phyloP scores from a whole-genome alignment of 2,113 vertebrate species.

The Peromyscus leucopus region DNA sequence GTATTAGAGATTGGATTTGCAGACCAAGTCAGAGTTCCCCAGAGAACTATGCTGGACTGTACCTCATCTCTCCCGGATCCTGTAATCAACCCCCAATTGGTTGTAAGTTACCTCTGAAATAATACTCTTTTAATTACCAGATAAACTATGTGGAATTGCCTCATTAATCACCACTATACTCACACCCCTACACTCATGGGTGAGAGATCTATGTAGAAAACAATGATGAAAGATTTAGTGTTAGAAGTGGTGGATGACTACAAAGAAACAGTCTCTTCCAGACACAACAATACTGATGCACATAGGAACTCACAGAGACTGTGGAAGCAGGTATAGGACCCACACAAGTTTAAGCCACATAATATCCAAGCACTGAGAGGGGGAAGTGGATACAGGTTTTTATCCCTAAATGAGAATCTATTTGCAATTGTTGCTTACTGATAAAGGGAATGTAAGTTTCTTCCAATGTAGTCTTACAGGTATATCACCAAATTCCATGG shows the following conservation, averaged over 20 bases:
- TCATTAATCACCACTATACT: too few species aligned
- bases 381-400: not conserved
- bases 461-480: not conserved
- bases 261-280: not conserved
- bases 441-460: not conserved
- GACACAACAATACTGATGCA: not conserved
- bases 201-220: not conserved
- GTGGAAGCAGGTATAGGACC: not conserved
- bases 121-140: too few species aligned
- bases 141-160: too few species aligned
- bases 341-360: not conserved
- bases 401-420: not conserved
- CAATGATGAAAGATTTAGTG: not conserved
- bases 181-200: too few species aligned
- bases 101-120: too few species aligned
- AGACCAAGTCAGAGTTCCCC: too few species aligned
- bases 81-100: too few species aligned
- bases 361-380: not conserved
- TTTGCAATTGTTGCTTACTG: not conserved
- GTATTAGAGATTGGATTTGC: too few species aligned
- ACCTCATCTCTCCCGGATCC: too few species aligned
- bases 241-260: not conserved
- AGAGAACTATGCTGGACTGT: too few species aligned
- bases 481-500: not conserved
- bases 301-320: not conserved